phyloP scores from a whole-genome alignment of 1,140 invertebrate species.

The Drosophila novamexicana region DNA sequence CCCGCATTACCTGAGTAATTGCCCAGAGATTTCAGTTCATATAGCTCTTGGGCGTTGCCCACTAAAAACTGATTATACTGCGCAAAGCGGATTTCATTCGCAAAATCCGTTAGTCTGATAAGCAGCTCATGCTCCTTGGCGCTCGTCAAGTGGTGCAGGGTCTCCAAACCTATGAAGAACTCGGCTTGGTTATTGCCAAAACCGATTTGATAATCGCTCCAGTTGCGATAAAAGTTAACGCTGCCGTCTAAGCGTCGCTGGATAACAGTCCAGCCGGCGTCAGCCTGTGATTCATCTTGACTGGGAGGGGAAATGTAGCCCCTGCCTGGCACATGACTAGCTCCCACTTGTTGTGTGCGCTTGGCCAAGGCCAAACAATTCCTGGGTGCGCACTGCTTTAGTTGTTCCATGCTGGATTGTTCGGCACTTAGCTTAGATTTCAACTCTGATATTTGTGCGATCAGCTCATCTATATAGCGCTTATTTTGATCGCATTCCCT shows the following conservation, averaged over 20 bases:
- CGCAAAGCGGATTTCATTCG: constrained; percentile 4
- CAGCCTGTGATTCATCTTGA: background rate
- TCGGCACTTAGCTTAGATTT: no score
- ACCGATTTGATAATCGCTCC: background rate
- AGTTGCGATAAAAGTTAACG: constrained; percentile 16
- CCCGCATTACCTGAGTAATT: constrained; percentile 5
- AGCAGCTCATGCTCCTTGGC: background rate
- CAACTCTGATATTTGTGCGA: no score
- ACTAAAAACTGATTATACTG: background rate
- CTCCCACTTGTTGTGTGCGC: no score
- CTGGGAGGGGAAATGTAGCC: background rate
- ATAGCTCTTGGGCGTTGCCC: background rate
- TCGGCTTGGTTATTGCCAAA: background rate
- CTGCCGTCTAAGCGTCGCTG: constrained; percentile 1
- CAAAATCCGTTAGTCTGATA: constrained; percentile 4
- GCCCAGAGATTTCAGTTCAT: constrained; percentile 3
- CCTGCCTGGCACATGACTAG: background rate
- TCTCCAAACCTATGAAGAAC: constrained; percentile 5
- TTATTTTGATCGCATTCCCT: no score
- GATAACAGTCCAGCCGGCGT: background rate
- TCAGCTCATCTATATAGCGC: no score
- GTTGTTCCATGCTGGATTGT: no score
- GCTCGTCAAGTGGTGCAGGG: background rate
- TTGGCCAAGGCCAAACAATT: no score
- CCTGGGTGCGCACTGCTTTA: no score